Conservation (phyloP, 1,140 invertebrate genomes). For the Caenorhabditis elegans region WBcel235 BX284606.5:9706001-9706500, state of each 20-base stretch:
- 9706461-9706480: neutral
- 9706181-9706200: neutral
- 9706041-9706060: too few relatives aligned
- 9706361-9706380: neutral
- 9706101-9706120: too few relatives aligned
- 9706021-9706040: too few relatives aligned
- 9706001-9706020: too few relatives aligned
- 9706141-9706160: too few relatives aligned
- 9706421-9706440: neutral
- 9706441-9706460: constrained; percentile 13
- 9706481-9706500: constrained; percentile 4
- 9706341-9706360: neutral
- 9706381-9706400: constrained; percentile 29
- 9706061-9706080: too few relatives aligned
- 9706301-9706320: too few relatives aligned
- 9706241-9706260: too few relatives aligned
- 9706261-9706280: too few relatives aligned
- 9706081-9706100: too few relatives aligned
- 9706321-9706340: neutral
- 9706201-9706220: neutral
- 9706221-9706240: constrained; percentile 20
- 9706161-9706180: too few relatives aligned
- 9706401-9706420: neutral
- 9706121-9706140: too few relatives aligned
- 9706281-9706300: neutral